These are phyloP conservation scores for Planiliza haematocheilus DNA, from an alignment of 2,113 vertebrate species.

Conservation along the genomic window DNA sequence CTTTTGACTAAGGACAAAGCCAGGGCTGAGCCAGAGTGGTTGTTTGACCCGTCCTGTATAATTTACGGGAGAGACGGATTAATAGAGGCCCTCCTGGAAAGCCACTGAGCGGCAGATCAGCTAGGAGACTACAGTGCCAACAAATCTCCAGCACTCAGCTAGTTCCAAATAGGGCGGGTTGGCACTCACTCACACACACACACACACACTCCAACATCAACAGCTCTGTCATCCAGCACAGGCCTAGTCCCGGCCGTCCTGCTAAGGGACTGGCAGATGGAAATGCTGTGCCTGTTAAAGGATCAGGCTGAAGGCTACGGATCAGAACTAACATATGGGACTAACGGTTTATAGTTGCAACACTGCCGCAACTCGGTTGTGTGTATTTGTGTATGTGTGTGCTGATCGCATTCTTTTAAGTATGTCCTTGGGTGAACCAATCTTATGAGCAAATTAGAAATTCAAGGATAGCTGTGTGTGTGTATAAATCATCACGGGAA, in stretches of 20 bases:
- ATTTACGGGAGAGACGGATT: slow-evolving; percentile 67
- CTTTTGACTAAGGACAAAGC: slow-evolving; percentile 22
- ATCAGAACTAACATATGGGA: slow-evolving; percentile 71
- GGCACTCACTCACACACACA: slow-evolving; percentile 41
- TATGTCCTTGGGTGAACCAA: background rate
- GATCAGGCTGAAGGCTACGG: slow-evolving; percentile 64
- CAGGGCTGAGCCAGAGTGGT: background rate
- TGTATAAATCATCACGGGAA: background rate
- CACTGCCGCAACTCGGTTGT: slow-evolving; percentile 25
- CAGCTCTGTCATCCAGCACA: slow-evolving; percentile 49
- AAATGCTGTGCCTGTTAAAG: slow-evolving; percentile 68
- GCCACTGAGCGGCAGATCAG: slow-evolving; percentile 75
- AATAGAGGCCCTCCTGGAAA: slow-evolving; percentile 75
- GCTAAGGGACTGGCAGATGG: slow-evolving; percentile 70
- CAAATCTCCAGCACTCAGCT: slow-evolving; percentile 74
- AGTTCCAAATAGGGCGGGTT: slow-evolving; percentile 68
- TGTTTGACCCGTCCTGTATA: slow-evolving; percentile 65
- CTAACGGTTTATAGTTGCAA: slow-evolving; percentile 48
- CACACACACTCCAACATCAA: slow-evolving; percentile 32
- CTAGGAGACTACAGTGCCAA: slow-evolving; percentile 65
- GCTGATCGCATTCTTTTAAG: background rate
- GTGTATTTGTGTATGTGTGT: background rate
- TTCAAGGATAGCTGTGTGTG: background rate
- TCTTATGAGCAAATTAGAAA: slow-evolving; percentile 11
- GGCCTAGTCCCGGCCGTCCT: slow-evolving; percentile 59